Percentiles rank a stretch among this genome's conserved stretches.
These are phyloP conservation scores for Dromaius novaehollandiae DNA, from an alignment of 2,113 vertebrate species.

Conservation along the genomic window DNA sequence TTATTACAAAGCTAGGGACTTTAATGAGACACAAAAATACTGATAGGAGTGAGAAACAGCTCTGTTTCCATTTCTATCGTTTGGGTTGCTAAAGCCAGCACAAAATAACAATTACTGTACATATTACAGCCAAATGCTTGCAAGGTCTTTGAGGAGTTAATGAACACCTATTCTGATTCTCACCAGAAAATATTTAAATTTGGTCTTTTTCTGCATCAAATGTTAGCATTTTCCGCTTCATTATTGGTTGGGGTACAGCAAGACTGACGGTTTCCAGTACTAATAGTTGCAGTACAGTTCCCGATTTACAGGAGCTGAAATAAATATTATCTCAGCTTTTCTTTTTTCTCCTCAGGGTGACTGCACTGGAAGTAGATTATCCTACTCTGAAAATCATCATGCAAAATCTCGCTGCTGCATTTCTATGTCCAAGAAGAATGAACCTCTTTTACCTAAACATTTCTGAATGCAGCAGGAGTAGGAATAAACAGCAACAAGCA, in stretches of 20 bases:
- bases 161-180: constrained; percentile 30
- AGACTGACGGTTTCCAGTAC: constrained; percentile 37
- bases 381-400: constrained; percentile 47
- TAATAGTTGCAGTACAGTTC: neutral
- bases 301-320: constrained; percentile 38
- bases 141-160: constrained; percentile 45
- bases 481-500: constrained; percentile 3
- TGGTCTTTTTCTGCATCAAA: neutral
- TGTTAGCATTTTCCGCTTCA: constrained; percentile 51
- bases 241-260: constrained; percentile 48
- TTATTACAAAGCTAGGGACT: constrained; percentile 62
- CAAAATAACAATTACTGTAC: constrained; percentile 51
- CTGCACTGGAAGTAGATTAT: constrained; percentile 36
- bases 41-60: constrained; percentile 34
- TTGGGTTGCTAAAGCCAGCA: constrained; percentile 47
- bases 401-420: constrained; percentile 31
- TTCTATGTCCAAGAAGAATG: constrained; percentile 15
- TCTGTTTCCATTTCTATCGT: constrained; percentile 20
- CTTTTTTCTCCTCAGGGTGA: constrained; percentile 41
- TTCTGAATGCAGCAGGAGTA: constrained; percentile 9
- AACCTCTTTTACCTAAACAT: neutral
- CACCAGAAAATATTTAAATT: constrained; percentile 62
- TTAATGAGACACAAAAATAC: constrained; percentile 62
- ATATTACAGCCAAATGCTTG: constrained; percentile 12
- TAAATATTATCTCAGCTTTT: constrained; percentile 38